Evolutionary conservation across 1,140 invertebrate species (phyloP), one percentile per base, ranked within the genome.

Genomic region (Harpegnathos saltator): DNA sequence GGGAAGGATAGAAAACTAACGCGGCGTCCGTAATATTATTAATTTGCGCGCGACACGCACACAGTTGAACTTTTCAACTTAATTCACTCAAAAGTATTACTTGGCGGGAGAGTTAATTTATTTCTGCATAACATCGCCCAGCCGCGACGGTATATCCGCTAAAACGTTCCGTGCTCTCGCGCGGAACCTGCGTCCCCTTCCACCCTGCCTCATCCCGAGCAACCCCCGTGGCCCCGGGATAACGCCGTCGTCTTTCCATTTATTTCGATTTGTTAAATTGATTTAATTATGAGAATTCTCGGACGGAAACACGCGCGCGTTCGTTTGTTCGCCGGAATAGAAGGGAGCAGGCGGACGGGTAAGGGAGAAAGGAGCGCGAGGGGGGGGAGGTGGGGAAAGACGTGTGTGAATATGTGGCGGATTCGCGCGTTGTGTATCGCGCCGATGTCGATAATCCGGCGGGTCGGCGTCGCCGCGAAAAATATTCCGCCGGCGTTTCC

Each of bases 401-500:
- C n/a, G 50, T 33, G 75, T 69, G 52, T 44, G 63, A 38, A 63
- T 69, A 78, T 69, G 71, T 81, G 33, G 33, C 33, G 7, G 2
- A 33, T 7, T 59, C 65, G 75, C 66, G 29, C 65, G 38, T 7
- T 44, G 33, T 63, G 77, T 71, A 4, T 63, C 22, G 38, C 62
- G 19, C 22, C 61, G 17, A 52, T 83, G 71, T 83, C 84, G 71
- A 88, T 84, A 86, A 86, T 80, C 82, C 74, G 58, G 59, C 82
- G 87, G 83, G 78, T 85, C 77, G 82, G 83, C 71, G 66, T 58
- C 50, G 44, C 59, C 65, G 58, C 65, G 75, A 80, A 72, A 83
- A 83, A 83, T 85, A 85, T 85, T 85, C 72, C 50, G n/a, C 19
- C 17, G 26, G 72, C 72, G 81, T 85, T 85, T 83, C 48, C 65